phyloP scores from a whole-genome alignment of 2,888 invertebrate species.

The Neoitamus cyanurus region DNA sequence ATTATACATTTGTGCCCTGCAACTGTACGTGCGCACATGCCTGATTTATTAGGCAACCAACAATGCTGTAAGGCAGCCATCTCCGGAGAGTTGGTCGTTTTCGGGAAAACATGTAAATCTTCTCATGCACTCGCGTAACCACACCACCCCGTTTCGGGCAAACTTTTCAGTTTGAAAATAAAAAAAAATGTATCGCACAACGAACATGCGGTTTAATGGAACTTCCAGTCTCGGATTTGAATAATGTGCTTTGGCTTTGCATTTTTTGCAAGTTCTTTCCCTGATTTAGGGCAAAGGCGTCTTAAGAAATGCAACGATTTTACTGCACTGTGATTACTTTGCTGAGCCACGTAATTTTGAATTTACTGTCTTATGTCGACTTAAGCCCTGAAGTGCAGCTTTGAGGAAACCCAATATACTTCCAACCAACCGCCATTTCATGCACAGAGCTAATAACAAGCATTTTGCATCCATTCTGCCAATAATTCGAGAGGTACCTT shows the following conservation, averaged over 20 bases:
- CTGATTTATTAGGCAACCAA: constrained; percentile 10
- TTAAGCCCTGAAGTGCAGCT: not conserved
- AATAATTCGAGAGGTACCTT: not conserved
- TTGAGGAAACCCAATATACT: not conserved
- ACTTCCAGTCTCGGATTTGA: not conserved
- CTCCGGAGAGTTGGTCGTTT: not conserved
- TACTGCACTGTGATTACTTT: not conserved
- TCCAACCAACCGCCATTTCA: not conserved
- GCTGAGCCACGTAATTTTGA: not conserved
- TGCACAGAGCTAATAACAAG: not conserved
- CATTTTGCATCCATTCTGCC: not conserved
- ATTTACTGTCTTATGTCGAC: not conserved
- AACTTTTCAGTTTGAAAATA: not conserved
- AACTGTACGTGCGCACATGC: not conserved
- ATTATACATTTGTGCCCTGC: not conserved
- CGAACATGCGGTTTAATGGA: not conserved
- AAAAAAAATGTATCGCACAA: not conserved
- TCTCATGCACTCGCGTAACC: not conserved
- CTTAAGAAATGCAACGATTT: not conserved
- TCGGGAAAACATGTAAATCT: not conserved
- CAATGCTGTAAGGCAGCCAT: not conserved
- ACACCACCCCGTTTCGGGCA: not conserved
- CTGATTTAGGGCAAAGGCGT: not conserved
- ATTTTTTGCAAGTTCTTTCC: not conserved
- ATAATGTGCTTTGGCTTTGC: not conserved